Evolutionary conservation across 2,797 vertebrate genomes (phyloP), one percentile per base, ranked within the genome.

Genomic region (Malurus leucopterus): DNA sequence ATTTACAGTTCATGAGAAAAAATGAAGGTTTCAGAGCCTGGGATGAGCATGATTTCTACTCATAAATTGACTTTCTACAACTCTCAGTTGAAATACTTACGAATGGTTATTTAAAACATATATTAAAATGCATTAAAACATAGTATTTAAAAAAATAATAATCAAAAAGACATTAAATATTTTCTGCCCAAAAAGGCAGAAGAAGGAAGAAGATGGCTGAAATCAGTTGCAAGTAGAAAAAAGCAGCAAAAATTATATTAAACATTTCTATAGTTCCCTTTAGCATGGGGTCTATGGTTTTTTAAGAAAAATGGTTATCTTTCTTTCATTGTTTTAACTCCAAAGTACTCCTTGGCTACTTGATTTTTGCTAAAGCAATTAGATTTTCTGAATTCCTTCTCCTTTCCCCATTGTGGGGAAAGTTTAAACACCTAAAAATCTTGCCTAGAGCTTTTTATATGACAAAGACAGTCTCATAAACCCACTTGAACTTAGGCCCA

Each of bases 371-470:
- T 64, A 76, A 70, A 55, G 44, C 30, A 83, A 70, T 91, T 75
- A 72, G 57, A 50, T 38, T 78, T 90, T 83, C 62, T 64, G 43
- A 89, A 77, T 83, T 80, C 4, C 21, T 90, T 89, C 73, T 70
- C 58, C 65, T 76, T 88, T 67, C 22, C 15, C 57, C 20, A 34
- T 55, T 64, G 64, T 63, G 16, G 20, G 21, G 11, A 5, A 81
- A 81, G 12, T 78, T 92, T 85, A 81, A 92, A 78, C 23, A 36
- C 41, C 23, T 40, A 71, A 61, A 85, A 91, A n/a, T 54, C 44
- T 79, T 84, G 13, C 59, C 70, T 61, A 68, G 84, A 89, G 36
- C 27, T 58, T 88, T 86, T 79, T 84, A 73, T 70, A 62, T 71
- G 26, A 86, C 82, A 74, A 89, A 76, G 34, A 27, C 20, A 84